Evolutionary conservation across 2,113 vertebrate genomes (phyloP), one percentile per base, ranked within the genome.

Genomic region (Indicator maculatus): DNA sequence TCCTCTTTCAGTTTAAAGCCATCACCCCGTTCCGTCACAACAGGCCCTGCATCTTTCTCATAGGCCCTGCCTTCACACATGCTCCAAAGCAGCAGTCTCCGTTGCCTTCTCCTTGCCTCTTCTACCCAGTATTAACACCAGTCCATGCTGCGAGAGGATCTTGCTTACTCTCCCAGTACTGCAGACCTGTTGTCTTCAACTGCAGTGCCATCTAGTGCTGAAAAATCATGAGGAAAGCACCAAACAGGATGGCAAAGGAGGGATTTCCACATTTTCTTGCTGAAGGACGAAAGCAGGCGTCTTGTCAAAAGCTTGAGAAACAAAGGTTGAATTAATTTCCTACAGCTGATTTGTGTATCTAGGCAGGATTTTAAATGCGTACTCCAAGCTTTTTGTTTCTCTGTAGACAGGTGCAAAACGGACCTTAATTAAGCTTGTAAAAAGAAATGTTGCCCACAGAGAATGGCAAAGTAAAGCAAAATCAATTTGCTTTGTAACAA

Each of bases 101-200:
- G 14, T 3, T 52, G 18, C 72, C 38, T 66, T 52, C 0, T 0
- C 27, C 60, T 50, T 45, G 28, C 14, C 50, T 38, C 33, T 71
- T 26, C 55, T 26, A 56, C 14, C 41, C 55, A 27, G 23, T 11
- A 8, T 4, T 4, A 55, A 28, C 31, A n/a, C 7, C 12, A 18
- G 44, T 5, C 9, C 0, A 0, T 2, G 1, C 11, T 6, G 38
- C 6, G 5, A 53, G 66, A 28, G 1, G 30, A 31, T 18, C 38
- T 15, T 3, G 0, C 36, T 31, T 5, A 4, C 12, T 38, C 31
- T 8, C 11, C 36, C 1, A 0, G 19, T 0, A 0, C 28, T 5
- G 16, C 24, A 38, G 9, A 33, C 1, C 1, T 28, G 26, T 30
- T 47, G 14, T 8, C 67, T 78, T 83, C 33, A 81, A 30, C 55